These are phyloP conservation scores for Drosophila affinis DNA, from an alignment of 2,888 invertebrate species.

Conservation along the genomic window DNA sequence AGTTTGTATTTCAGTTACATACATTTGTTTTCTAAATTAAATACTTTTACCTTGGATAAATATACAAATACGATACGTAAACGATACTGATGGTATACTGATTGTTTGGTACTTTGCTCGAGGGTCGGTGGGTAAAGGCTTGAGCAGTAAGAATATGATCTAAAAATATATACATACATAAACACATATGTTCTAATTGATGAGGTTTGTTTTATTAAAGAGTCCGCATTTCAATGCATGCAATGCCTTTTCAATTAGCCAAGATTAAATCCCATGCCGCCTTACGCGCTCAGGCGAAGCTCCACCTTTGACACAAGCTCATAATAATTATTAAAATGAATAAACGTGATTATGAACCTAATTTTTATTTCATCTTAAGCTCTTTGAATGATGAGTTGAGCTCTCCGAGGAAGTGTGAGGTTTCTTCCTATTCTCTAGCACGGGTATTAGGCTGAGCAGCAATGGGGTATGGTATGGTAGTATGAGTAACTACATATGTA, in stretches of 20 bases:
- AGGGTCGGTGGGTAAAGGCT: too few relatives aligned
- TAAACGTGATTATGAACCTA: conserved; percentile 54
- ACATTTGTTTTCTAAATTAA: conserved; percentile 31
- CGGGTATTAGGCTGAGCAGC: conserved; percentile 21
- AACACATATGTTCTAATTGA: not conserved
- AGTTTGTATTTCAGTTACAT: conserved; percentile 29
- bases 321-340: conserved; percentile 52
- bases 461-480: not conserved
- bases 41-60: conserved; percentile 30
- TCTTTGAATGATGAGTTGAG: conserved; percentile 50
- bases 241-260: conserved; percentile 32
- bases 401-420: conserved; percentile 2
- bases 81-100: conserved; percentile 17
- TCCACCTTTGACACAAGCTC: conserved; percentile 16
- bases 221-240: conserved; percentile 27
- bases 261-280: conserved; percentile 28
- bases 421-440: conserved; percentile 1
- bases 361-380: conserved; percentile 58
- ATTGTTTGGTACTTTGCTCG: too few relatives aligned
- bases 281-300: not conserved
- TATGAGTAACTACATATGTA: not conserved
- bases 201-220: not conserved
- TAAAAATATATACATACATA: not conserved
- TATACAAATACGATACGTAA: conserved; percentile 73
- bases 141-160: not conserved